phyloP scores from a whole-genome alignment of 2,113 vertebrate species.

The Eurypyga helias region DNA sequence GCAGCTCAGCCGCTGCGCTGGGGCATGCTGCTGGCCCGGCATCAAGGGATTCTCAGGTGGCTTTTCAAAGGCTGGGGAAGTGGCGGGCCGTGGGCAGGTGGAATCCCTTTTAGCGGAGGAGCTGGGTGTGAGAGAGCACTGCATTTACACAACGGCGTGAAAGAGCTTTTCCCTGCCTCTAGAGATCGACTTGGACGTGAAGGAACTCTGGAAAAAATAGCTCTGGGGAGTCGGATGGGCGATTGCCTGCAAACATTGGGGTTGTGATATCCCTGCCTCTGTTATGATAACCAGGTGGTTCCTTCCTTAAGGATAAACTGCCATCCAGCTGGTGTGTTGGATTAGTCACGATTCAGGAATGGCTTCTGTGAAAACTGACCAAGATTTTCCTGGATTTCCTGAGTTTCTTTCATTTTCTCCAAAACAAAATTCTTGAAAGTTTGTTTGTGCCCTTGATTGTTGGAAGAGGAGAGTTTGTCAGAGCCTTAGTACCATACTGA shows the following conservation, averaged over 20 bases:
- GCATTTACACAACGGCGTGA: neutral
- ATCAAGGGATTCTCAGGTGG: constrained; percentile 47
- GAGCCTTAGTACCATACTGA: neutral
- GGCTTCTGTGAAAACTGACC: neutral
- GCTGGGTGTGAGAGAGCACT: neutral
- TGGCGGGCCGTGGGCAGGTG: constrained; percentile 28
- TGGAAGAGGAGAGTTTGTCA: neutral
- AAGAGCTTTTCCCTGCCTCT: neutral
- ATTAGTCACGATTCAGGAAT: neutral
- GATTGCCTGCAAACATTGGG: neutral
- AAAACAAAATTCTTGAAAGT: neutral
- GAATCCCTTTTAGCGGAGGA: constrained; percentile 41
- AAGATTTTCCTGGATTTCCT: neutral
- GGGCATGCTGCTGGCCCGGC: neutral
- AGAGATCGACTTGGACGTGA: neutral
- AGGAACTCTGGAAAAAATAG: neutral
- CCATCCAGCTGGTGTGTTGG: neutral
- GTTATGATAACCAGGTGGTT: neutral
- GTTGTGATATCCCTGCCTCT: neutral
- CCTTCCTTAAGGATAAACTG: neutral
- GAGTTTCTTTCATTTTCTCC: neutral
- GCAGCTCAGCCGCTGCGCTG: constrained; percentile 23
- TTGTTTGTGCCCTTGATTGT: neutral
- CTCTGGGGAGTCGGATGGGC: neutral
- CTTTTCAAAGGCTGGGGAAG: constrained; percentile 52